Percentiles rank a stretch among this genome's conserved stretches.
These are phyloP conservation scores for Pungitius pungitius DNA, from an alignment of 2,113 vertebrate genomes.

Conservation along the genomic window DNA sequence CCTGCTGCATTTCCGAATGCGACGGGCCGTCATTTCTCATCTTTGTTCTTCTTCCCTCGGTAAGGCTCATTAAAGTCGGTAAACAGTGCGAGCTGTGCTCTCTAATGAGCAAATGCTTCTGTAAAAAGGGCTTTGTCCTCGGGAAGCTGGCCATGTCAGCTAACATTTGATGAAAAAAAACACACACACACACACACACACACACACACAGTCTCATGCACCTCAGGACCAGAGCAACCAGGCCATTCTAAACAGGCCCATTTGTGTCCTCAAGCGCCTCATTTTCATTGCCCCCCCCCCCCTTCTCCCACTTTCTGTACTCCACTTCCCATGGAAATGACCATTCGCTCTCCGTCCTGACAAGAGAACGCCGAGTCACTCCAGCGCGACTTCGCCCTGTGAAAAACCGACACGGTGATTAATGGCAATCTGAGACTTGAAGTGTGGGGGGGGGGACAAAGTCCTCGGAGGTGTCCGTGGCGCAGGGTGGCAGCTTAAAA, in stretches of 20 bases:
- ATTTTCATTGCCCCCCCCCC: slow-evolving; percentile 50
- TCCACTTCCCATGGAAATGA: slow-evolving; percentile 62
- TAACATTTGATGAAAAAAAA: slow-evolving; percentile 43
- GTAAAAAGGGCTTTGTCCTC: slow-evolving; percentile 74
- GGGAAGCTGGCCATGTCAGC: slow-evolving; percentile 73
- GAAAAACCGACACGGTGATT: slow-evolving; percentile 59
- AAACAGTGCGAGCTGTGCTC: slow-evolving; percentile 76
- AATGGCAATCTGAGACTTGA: slow-evolving; percentile 53
- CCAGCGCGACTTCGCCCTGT: slow-evolving; percentile 37
- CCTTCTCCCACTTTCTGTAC: slow-evolving; percentile 52
- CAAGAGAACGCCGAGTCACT: background rate
- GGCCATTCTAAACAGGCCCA: slow-evolving; percentile 59
- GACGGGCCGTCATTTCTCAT: slow-evolving; percentile 40
- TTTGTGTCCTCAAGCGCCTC: slow-evolving; percentile 51
- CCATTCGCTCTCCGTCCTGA: background rate
- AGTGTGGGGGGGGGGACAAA: slow-evolving; percentile 45
- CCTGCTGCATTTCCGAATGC: slow-evolving; percentile 48
- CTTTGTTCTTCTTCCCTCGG: slow-evolving; percentile 61
- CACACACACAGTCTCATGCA: slow-evolving; percentile 43
- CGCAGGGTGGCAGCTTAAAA: slow-evolving; percentile 46
- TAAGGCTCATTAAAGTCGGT: slow-evolving; percentile 79
- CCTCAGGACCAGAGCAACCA: slow-evolving; percentile 65
- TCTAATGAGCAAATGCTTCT: slow-evolving; percentile 77
- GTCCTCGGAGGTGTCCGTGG: slow-evolving; percentile 57
- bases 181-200: too few relatives aligned